Percentiles rank a stretch among this genome's conserved stretches.
These are phyloP conservation scores for Eristalinus sepulchralis DNA, from an alignment of 2,888 invertebrate species.

Conservation along the genomic window DNA sequence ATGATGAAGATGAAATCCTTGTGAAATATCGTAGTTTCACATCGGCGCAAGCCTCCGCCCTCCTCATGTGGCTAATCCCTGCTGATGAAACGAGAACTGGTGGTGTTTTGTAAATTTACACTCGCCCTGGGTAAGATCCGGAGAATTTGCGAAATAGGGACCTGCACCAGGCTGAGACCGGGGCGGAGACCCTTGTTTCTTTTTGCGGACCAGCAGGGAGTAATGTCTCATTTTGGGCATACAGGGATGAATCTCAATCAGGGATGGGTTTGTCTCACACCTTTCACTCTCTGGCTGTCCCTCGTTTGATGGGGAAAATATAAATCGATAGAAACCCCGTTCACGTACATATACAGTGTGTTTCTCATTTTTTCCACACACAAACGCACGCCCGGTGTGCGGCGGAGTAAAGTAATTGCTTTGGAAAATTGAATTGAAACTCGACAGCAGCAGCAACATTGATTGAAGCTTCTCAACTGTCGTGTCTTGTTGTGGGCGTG, in stretches of 20 bases:
- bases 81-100: constrained; percentile 20
- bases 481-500: neutral
- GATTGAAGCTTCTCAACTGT: neutral
- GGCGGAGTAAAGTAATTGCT: neutral
- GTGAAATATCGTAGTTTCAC: constrained; percentile 12
- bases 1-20: constrained; percentile 26
- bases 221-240: neutral
- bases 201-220: neutral
- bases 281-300: neutral
- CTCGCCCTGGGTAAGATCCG: neutral
- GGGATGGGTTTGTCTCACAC: neutral
- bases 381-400: neutral
- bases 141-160: neutral
- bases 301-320: neutral
- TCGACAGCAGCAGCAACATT: neutral
- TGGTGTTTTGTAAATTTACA: constrained; percentile 1
- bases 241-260: neutral
- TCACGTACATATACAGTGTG: neutral
- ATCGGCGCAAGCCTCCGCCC: neutral
- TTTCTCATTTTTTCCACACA: neutral
- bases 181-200: neutral
- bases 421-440: neutral
- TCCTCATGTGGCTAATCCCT: neutral
- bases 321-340: neutral
- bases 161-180: too few species aligned